These are phyloP conservation scores for Periophthalmus modestus DNA, from an alignment of 2,113 vertebrate species.

Conservation along the genomic window DNA sequence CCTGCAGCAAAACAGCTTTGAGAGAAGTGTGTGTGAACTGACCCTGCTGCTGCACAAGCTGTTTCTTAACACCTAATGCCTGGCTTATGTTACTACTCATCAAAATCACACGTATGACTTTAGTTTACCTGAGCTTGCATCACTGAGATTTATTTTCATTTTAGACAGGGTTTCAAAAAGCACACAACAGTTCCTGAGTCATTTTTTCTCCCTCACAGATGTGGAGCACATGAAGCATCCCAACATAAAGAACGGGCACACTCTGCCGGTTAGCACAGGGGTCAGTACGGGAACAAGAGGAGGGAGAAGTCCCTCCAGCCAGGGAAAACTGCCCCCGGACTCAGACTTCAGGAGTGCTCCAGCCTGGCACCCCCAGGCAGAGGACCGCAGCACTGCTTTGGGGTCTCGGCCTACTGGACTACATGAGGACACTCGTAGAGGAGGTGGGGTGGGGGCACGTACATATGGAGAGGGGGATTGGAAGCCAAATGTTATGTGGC, in stretches of 20 bases:
- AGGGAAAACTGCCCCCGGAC: constrained; percentile 73
- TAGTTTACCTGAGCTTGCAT: neutral
- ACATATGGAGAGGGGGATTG: constrained; percentile 66
- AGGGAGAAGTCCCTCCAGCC: constrained; percentile 64
- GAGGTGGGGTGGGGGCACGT: constrained; percentile 55
- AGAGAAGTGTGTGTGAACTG: constrained; percentile 51
- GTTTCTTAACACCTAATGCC: constrained; percentile 65
- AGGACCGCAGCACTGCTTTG: constrained; percentile 64
- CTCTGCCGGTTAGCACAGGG: constrained; percentile 72
- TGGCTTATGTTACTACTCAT: constrained; percentile 44
- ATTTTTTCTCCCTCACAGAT: constrained; percentile 58
- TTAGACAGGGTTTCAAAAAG: neutral
- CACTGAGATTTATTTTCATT: neutral
- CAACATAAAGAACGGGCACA: constrained; percentile 92
- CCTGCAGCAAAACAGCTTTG: constrained; percentile 69
- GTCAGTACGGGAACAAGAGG: constrained; percentile 47
- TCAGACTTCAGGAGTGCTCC: constrained; percentile 75
- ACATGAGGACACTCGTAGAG: constrained; percentile 60
- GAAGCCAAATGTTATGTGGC: constrained; percentile 68
- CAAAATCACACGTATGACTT: constrained; percentile 33
- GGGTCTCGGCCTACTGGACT: constrained; percentile 48
- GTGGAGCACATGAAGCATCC: constrained; percentile 76
- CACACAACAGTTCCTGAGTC: neutral
- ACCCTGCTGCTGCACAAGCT: constrained; percentile 53
- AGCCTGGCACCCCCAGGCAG: constrained; percentile 76